Evolutionary conservation across 2,888 invertebrate genomes (phyloP).

Genomic region (Nudaria mundana): DNA sequence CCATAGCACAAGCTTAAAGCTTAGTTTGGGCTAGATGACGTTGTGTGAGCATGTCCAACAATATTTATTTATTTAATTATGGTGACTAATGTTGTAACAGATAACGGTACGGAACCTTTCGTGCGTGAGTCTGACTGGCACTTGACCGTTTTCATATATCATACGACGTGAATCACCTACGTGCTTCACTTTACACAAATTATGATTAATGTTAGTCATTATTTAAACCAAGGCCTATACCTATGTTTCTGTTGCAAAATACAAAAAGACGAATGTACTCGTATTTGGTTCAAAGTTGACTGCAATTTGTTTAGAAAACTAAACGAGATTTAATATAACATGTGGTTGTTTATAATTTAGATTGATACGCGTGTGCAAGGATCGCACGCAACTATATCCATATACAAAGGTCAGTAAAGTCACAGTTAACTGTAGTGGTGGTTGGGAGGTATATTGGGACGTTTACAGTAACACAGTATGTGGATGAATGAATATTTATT

Average conservation of each 20-base stretch:
- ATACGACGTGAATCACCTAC: constrained; percentile 15
- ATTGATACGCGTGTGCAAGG: neutral
- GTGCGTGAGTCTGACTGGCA: too few species aligned
- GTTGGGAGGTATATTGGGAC: too few species aligned
- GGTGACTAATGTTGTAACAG: too few species aligned
- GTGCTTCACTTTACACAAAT: constrained; percentile 14
- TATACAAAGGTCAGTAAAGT: neutral
- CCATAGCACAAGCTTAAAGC: too few species aligned
- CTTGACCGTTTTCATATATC: constrained; percentile 12
- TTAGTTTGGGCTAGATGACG: too few species aligned
- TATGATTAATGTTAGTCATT: constrained; percentile 22
- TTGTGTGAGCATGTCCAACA: too few species aligned
- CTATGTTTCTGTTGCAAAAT: constrained; percentile 12
- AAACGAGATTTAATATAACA: constrained; percentile 3
- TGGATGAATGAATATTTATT: too few species aligned
- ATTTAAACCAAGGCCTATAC: constrained; percentile 21
- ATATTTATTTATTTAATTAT: too few species aligned
- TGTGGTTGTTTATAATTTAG: neutral
- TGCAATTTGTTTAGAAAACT: constrained; percentile 5
- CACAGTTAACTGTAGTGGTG: neutral
- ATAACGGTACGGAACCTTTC: too few species aligned
- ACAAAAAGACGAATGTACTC: constrained; percentile 11
- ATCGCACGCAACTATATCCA: neutral
- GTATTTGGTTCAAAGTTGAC: constrained; percentile 21
- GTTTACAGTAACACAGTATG: too few species aligned